A percentile compares a stretch with the other conserved stretches of the same genome.
These are phyloP conservation scores for Penaeus japonicus DNA, from an alignment of 1,140 invertebrate genomes.

Conservation along the genomic window DNA sequence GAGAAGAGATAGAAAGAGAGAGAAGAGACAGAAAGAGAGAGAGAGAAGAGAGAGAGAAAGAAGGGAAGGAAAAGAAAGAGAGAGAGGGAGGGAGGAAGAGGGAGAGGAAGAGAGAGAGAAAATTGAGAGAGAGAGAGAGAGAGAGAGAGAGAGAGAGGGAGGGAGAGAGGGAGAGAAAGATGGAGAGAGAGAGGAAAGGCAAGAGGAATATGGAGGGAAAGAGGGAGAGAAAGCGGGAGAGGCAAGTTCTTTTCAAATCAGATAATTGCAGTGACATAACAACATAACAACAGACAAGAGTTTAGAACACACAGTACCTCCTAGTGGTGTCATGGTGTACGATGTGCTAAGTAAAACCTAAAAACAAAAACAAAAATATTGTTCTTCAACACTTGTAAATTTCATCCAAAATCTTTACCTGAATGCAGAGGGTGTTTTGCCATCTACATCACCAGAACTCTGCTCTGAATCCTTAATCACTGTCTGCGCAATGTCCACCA, in stretches of 20 bases:
- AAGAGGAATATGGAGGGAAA: neutral
- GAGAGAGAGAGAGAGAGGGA: too few relatives aligned
- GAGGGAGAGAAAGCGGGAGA: neutral
- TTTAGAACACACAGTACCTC: too few relatives aligned
- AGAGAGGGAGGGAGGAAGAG: too few relatives aligned
- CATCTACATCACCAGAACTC: slow-evolving; percentile 33
- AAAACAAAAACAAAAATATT: neutral
- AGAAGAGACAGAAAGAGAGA: too few relatives aligned
- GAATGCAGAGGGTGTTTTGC: slow-evolving; percentile 47
- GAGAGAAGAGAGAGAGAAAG: too few relatives aligned
- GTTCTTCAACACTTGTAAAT: neutral
- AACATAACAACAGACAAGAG: neutral
- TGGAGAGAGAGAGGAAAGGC: neutral
- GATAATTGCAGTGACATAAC: too few relatives aligned
- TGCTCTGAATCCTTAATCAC: slow-evolving; percentile 57
- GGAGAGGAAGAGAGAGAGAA: too few relatives aligned
- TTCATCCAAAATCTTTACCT: slow-evolving; percentile 17
- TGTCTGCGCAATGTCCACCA: slow-evolving; percentile 58
- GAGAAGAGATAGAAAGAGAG: too few relatives aligned
- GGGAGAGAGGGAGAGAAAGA: neutral
- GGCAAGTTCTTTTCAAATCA: neutral
- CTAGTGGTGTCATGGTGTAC: neutral
- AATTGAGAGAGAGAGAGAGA: too few relatives aligned
- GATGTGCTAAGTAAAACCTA: neutral
- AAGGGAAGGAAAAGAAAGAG: too few relatives aligned